Evolutionary conservation across 2,888 invertebrate species (phyloP).

Genomic region (Tetragonula carbonaria): DNA sequence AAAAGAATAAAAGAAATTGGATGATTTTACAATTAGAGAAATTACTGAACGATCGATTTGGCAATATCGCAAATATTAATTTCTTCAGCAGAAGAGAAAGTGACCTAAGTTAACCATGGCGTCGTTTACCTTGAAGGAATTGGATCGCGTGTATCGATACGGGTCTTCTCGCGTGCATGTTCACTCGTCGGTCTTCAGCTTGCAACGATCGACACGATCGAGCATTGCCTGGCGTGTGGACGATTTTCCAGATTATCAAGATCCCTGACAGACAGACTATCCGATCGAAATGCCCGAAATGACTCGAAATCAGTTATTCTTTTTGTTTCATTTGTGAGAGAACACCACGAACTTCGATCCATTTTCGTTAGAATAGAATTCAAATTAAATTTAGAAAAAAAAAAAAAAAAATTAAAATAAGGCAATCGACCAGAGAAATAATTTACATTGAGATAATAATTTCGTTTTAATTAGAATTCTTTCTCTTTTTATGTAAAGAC

Average conservation of each 20-base stretch:
- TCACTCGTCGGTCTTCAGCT: conserved; percentile 46
- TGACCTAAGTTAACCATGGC: conserved; percentile 13
- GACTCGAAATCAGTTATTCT: background rate
- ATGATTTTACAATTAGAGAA: no score
- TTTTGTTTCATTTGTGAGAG: no score
- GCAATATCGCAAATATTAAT: background rate
- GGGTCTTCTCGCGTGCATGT: conserved; percentile 48
- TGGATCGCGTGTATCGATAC: conserved; percentile 62
- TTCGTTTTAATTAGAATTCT: no score
- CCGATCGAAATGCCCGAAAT: background rate
- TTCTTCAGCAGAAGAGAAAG: background rate
- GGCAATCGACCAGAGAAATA: no score
- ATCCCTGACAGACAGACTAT: background rate
- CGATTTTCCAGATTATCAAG: conserved; percentile 22
- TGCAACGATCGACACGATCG: conserved; percentile 30
- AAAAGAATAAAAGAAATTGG: no score
- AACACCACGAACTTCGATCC: no score
- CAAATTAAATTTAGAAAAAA: no score
- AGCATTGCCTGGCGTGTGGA: conserved; percentile 25
- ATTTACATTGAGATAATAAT: no score
- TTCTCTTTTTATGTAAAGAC: no score
- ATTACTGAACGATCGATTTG: no score
- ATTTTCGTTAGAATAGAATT: no score
- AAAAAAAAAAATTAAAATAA: no score
- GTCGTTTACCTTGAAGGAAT: conserved; percentile 58